Conservation (phyloP, 2,888 invertebrate genomes). For the Mythimna albipuncta region DNA sequence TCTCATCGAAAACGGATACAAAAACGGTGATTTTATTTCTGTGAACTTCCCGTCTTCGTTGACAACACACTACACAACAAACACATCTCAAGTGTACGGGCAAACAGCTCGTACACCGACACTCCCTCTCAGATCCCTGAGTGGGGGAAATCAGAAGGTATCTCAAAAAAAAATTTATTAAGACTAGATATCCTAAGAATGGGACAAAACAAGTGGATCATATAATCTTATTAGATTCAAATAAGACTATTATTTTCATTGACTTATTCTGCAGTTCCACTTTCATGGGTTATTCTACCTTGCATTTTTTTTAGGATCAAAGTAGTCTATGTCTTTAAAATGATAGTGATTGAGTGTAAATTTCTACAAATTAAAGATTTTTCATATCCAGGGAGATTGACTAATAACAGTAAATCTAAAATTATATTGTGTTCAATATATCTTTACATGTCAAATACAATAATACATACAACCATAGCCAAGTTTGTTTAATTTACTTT, state of each 20-base stretch:
- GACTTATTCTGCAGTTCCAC: too few relatives aligned
- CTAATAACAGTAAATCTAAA: background rate
- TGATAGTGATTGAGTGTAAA: background rate
- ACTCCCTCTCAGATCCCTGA: too few relatives aligned
- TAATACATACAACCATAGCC: background rate
- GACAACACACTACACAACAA: too few relatives aligned
- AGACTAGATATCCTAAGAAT: background rate
- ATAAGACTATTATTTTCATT: too few relatives aligned
- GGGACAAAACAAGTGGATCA: background rate
- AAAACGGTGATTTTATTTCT: too few relatives aligned
- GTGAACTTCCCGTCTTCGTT: too few relatives aligned
- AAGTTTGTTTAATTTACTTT: constrained; percentile 1
- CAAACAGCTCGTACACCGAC: too few relatives aligned
- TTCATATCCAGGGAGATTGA: background rate
- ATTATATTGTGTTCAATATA: background rate
- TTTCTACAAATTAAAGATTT: background rate
- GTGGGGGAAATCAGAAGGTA: too few relatives aligned
- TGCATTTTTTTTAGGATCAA: background rate
- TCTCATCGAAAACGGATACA: too few relatives aligned
- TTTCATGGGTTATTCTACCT: background rate
- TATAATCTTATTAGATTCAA: background rate
- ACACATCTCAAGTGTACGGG: too few relatives aligned
- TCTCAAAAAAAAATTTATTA: too few relatives aligned
- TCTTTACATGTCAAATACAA: background rate
- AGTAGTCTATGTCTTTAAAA: background rate